Percentiles rank a stretch among this genome's conserved stretches.
Conservation (phyloP, 2,797 vertebrate genomes). For the Coranthus polyacanthus region DNA sequence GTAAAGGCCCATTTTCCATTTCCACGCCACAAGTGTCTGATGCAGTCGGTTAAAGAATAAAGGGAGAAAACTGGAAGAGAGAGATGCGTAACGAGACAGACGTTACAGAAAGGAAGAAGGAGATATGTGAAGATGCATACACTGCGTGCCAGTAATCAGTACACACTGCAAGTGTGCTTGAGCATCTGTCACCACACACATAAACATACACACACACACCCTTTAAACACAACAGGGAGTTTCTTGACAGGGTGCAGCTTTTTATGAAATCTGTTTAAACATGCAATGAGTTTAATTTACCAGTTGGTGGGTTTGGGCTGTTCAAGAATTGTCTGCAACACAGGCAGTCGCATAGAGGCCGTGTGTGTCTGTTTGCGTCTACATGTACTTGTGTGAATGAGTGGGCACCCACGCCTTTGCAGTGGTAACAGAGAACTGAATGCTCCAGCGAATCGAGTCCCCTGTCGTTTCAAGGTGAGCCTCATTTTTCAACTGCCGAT, state of each 20-base stretch:
- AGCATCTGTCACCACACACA: conserved; percentile 59
- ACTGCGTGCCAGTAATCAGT: conserved; percentile 60
- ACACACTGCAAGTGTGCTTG: conserved; percentile 41
- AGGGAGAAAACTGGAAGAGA: conserved; percentile 12
- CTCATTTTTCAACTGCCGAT: conserved; percentile 75
- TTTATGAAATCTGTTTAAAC: conserved; percentile 66
- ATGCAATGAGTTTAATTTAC: conserved; percentile 65
- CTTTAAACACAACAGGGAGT: conserved; percentile 49
- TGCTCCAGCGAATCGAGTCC: conserved; percentile 70
- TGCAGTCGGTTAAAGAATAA: conserved; percentile 35
- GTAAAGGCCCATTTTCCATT: conserved; percentile 47
- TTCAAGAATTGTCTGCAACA: conserved; percentile 43
- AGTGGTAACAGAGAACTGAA: conserved; percentile 62
- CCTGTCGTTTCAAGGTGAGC: conserved; percentile 79
- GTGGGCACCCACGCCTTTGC: conserved; percentile 35
- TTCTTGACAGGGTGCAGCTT: conserved; percentile 46
- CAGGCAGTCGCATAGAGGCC: background rate
- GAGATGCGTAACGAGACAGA: conserved; percentile 17
- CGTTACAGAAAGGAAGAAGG: conserved; percentile 22
- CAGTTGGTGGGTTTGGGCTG: conserved; percentile 48
- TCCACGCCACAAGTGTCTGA: conserved; percentile 24
- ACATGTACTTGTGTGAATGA: conserved; percentile 31
- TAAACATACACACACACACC: conserved; percentile 18
- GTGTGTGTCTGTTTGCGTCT: conserved; percentile 27
- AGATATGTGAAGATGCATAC: conserved; percentile 22